phyloP scores from a whole-genome alignment of 2,113 vertebrate genomes.

The Merops nubicus region DNA sequence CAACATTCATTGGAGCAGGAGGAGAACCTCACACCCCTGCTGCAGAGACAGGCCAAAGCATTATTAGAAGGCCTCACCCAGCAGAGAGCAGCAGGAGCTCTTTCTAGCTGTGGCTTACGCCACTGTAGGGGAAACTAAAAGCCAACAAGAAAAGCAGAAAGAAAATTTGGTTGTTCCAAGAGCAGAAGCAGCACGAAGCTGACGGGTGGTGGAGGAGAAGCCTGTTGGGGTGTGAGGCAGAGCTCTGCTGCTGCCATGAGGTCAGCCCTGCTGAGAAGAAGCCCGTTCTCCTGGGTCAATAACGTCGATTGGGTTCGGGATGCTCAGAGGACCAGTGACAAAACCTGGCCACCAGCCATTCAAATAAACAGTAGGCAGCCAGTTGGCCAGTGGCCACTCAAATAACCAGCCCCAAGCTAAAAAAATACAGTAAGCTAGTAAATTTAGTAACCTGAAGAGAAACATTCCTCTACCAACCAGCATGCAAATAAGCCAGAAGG shows the following conservation, averaged over 20 bases:
- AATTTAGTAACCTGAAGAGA: conserved; percentile 67
- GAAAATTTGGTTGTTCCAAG: neutral
- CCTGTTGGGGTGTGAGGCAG: rapidly evolving
- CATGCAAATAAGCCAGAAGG: conserved; percentile 67
- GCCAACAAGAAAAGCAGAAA: neutral
- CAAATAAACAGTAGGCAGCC: conserved; percentile 61
- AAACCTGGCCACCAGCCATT: conserved; percentile 50
- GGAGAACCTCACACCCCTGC: neutral
- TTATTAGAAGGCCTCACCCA: conserved; percentile 35
- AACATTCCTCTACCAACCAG: conserved; percentile 62
- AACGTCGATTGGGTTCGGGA: neutral
- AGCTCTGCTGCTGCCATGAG: neutral
- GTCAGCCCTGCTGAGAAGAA: neutral
- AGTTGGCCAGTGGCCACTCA: conserved; percentile 57
- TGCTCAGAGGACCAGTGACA: conserved; percentile 44
- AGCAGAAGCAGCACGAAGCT: neutral
- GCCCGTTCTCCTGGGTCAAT: neutral
- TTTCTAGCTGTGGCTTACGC: neutral
- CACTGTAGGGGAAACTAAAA: neutral
- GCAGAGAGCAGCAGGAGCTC: neutral
- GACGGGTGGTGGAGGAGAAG: neutral
- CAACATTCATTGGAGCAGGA: neutral
- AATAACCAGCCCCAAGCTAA: conserved; percentile 53
- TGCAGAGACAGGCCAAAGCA: neutral
- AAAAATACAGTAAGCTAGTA: conserved; percentile 61